A percentile compares a stretch with the other conserved stretches of the same genome.
Conservation (phyloP, 2,797 vertebrate genomes). For the Pampus argenteus region DNA sequence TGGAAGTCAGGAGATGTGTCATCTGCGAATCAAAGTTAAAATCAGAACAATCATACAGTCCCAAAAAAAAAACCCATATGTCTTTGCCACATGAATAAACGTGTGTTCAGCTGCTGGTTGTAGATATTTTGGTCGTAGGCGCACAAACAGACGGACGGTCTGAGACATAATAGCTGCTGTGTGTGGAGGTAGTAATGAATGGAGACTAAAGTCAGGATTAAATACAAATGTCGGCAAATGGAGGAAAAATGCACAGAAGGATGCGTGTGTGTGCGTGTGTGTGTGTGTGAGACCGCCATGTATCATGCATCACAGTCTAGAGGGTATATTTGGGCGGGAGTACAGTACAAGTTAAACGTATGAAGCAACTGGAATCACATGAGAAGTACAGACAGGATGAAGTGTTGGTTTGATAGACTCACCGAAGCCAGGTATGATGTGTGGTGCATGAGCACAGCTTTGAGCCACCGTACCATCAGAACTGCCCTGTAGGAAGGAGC, state of each 20-base stretch:
- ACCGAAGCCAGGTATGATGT: constrained; percentile 97
- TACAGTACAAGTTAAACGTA: background rate
- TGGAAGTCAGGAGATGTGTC: background rate
- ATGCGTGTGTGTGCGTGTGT: no score
- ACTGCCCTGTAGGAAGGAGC: constrained; percentile 85
- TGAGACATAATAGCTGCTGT: background rate
- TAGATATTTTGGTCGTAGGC: background rate
- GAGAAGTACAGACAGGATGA: background rate
- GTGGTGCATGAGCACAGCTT: constrained; percentile 92
- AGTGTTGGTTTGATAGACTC: constrained; percentile 72
- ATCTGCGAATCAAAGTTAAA: background rate
- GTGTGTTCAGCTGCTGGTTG: background rate
- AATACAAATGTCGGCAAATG: background rate
- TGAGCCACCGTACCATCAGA: constrained; percentile 95
- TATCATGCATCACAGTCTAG: background rate
- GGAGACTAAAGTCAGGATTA: background rate
- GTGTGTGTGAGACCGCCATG: background rate
- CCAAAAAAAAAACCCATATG: background rate
- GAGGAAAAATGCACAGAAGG: background rate
- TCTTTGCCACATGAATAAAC: background rate
- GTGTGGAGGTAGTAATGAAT: background rate
- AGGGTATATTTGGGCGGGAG: background rate
- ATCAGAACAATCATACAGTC: no score
- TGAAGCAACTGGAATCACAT: no score
- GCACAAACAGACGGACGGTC: background rate